These are phyloP conservation scores for Lophotis ruficrista DNA, from an alignment of 2,113 vertebrate genomes.

Conservation along the genomic window DNA sequence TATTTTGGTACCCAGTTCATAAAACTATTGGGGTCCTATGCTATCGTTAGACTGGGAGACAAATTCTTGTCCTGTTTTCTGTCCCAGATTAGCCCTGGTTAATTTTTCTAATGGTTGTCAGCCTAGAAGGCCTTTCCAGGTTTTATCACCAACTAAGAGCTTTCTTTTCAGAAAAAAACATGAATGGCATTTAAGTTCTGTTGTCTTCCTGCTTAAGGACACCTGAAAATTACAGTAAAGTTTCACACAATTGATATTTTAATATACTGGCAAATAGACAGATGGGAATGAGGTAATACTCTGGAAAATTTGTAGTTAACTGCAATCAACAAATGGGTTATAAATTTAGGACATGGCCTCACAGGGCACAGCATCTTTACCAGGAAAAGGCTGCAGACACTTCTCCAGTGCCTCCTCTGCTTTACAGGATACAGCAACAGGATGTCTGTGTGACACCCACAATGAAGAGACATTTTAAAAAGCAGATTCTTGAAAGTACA, in stretches of 20 bases:
- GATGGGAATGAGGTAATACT: neutral
- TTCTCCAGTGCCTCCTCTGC: neutral
- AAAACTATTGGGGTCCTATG: neutral
- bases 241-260: conserved; percentile 1
- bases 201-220: neutral
- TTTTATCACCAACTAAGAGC: neutral
- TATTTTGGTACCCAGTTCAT: neutral
- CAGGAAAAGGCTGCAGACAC: neutral
- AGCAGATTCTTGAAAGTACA: neutral
- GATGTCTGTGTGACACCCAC: neutral
- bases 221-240: neutral
- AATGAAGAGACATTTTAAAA: neutral
- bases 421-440: neutral
- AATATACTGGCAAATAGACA: neutral
- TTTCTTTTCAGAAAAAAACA: neutral
- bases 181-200: neutral
- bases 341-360: neutral
- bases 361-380: neutral
- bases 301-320: neutral
- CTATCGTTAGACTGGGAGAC: neutral
- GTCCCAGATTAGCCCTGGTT: neutral
- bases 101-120: neutral
- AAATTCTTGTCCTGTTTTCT: neutral
- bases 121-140: neutral
- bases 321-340: neutral